Evolutionary conservation across 2,797 vertebrate genomes (phyloP).

Genomic region (Gallinago solitaria): DNA sequence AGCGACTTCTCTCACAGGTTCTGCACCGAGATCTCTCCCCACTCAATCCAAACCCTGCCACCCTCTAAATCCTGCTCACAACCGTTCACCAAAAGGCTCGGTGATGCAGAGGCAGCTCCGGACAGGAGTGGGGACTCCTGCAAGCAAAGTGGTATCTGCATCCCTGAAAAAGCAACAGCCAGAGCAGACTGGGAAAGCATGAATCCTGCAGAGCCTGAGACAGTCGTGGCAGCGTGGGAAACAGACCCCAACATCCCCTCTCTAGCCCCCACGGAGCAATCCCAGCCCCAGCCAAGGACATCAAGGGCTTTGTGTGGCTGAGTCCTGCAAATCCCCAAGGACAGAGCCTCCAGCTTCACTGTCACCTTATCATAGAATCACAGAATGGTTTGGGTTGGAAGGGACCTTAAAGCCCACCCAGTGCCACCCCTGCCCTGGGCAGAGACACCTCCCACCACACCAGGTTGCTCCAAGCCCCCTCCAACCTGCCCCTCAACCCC

Average conservation of each 20-base stretch:
- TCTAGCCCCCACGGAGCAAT: not conserved
- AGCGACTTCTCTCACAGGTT: rapidly evolving
- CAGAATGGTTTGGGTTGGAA: too few species aligned
- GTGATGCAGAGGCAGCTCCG: not conserved
- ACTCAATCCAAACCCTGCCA: not conserved
- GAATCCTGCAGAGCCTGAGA: not conserved
- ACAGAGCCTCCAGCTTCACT: not conserved
- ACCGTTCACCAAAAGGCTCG: not conserved
- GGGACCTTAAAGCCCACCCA: too few species aligned
- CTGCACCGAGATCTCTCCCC: not conserved
- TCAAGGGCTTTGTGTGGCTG: not conserved
- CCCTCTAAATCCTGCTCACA: not conserved
- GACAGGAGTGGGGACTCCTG: not conserved
- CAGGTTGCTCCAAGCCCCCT: too few species aligned
- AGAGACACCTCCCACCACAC: too few species aligned
- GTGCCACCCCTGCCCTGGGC: too few species aligned
- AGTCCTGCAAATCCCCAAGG: not conserved
- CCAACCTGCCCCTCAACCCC: too few species aligned
- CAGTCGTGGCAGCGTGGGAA: rapidly evolving
- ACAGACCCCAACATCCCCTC: rapidly evolving
- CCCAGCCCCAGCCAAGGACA: rapidly evolving
- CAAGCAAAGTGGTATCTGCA: not conserved
- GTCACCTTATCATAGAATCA: not conserved
- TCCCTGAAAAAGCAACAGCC: not conserved
- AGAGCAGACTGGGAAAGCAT: not conserved